phyloP scores from a whole-genome alignment of 2,888 invertebrate species.

The Tenthredo scrophulariae region DNA sequence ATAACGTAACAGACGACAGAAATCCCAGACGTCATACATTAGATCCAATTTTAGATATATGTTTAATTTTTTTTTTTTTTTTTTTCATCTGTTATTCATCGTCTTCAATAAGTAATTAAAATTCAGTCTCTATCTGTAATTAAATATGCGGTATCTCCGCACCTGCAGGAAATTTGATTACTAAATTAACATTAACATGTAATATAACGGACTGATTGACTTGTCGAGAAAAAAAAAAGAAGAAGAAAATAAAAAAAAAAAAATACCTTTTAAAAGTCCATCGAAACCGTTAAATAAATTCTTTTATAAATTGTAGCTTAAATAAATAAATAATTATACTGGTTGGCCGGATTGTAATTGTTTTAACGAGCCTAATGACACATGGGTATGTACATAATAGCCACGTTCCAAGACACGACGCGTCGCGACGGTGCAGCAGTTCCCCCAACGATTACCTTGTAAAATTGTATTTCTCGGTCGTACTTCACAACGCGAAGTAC shows the following conservation, averaged over 20 bases:
- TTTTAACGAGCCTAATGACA: background rate
- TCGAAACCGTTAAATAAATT: background rate
- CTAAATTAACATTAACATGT: background rate
- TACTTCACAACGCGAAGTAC: background rate
- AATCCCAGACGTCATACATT: background rate
- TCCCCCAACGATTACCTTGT: conserved; percentile 1
- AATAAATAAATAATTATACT: background rate
- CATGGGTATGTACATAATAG: conserved; percentile 19
- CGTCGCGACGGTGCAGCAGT: background rate
- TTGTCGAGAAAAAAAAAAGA: background rate
- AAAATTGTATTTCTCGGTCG: background rate
- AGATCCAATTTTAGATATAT: background rate
- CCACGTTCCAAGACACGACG: conserved; percentile 1
- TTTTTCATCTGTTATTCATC: background rate
- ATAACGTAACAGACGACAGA: background rate
- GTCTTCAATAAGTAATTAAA: background rate
- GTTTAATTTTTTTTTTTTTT: background rate
- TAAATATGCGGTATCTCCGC: background rate
- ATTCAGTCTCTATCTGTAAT: background rate
- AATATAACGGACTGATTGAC: background rate
- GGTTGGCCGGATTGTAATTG: background rate
- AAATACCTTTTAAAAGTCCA: background rate
- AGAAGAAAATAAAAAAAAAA: too few species aligned
- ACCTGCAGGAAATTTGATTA: background rate
- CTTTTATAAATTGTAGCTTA: background rate